Evolutionary conservation across 2,797 vertebrate genomes (phyloP), one percentile per base, ranked within the genome.

Genomic region (Poecilia velifera): DNA sequence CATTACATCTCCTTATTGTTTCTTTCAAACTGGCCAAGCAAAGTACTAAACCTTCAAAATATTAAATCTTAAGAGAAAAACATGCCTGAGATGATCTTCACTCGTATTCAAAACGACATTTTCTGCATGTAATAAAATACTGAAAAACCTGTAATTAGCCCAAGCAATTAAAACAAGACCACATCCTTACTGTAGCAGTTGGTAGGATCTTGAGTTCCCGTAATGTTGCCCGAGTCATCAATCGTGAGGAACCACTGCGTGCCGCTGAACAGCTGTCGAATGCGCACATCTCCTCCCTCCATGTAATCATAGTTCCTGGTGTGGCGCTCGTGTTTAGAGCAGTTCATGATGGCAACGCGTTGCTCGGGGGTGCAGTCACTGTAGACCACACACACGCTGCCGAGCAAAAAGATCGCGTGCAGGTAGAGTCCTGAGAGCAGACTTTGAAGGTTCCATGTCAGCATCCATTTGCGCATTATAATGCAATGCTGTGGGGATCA

Each of bases 401-500:
- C 96, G 91, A 98, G 94, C 90, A 99, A 95, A 96, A 99, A 97
- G 93, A 98, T 91, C 82, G 96, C 92, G 86, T 97, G 97, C 95
- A 99, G 95, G 95, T 97, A 98, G 92, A 98, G 96, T 97, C 97
- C 97, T 93, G 97, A 97, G 95, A 98, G 96, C 96, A 97, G 93
- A 95, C 96, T 97, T 95, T 97, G 97, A 97, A 98, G 97, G 97
- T 98, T 99, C 97, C 98, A 97, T 97, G 95, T 96, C 95, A 97
- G 97, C 96, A 97, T 97, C 98, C 98, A 99, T 99, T 95, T 98
- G 98, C 92, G 98, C 98, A 99, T 99, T 98, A 99, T 99, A 97
- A 96, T 97, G 94, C 95, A 97, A 96, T 98, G 96, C 96, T 96
- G 96, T 95, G 93, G 96, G 96, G 95, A 93, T 97, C 96, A 96